Percentiles rank a stretch among this genome's conserved stretches.
These are phyloP conservation scores for Tenebrio molitor DNA, from an alignment of 1,140 invertebrate species.

Conservation along the genomic window DNA sequence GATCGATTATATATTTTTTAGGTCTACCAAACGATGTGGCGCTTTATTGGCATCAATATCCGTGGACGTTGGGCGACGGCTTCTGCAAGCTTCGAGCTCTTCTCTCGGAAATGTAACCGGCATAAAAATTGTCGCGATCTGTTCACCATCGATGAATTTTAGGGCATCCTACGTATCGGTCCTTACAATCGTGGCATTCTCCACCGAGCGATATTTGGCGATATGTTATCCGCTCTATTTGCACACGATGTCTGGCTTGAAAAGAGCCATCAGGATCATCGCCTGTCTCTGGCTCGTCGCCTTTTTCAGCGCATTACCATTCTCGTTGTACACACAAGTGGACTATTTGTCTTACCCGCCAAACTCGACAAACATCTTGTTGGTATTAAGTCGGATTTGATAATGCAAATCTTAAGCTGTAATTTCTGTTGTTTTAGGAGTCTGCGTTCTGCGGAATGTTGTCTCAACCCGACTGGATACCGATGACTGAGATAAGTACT, in stretches of 20 bases:
- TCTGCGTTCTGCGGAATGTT: slow-evolving; percentile 85
- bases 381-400: slow-evolving; percentile 44
- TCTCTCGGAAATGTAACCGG: slow-evolving; percentile 86
- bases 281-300: slow-evolving; percentile 83
- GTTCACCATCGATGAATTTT: slow-evolving; percentile 55
- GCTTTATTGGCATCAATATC: slow-evolving; percentile 94
- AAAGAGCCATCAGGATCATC: slow-evolving; percentile 86
- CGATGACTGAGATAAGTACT: slow-evolving; percentile 85
- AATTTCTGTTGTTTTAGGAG: slow-evolving; percentile 66
- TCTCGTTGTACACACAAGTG: slow-evolving; percentile 78
- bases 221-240: slow-evolving; percentile 91
- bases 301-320: slow-evolving; percentile 83
- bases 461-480: slow-evolving; percentile 72
- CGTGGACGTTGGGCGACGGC: slow-evolving; percentile 85
- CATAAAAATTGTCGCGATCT: neutral
- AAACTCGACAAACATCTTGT: slow-evolving; percentile 52
- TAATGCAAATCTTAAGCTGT: neutral
- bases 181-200: slow-evolving; percentile 91
- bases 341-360: slow-evolving; percentile 79
- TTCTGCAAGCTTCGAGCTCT: slow-evolving; percentile 90
- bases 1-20: slow-evolving; percentile 68
- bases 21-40: slow-evolving; percentile 91
- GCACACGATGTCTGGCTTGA: slow-evolving; percentile 84
- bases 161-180: slow-evolving; percentile 92
- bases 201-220: slow-evolving; percentile 89